These are phyloP conservation scores for Tetraneura akinire DNA, from an alignment of 1,140 invertebrate genomes.

Conservation along the genomic window DNA sequence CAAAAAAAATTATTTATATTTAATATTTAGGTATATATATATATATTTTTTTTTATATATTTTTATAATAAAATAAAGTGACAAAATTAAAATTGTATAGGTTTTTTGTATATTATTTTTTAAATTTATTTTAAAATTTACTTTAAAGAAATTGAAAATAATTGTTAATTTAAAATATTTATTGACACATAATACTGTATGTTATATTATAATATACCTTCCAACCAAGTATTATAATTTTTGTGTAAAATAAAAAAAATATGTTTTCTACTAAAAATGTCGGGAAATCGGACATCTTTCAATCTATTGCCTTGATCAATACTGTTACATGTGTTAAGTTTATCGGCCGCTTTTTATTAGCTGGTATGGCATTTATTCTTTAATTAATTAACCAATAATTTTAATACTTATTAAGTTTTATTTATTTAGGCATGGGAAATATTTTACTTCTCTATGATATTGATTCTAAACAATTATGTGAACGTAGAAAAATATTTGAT, in stretches of 20 bases:
- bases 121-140: too few species aligned
- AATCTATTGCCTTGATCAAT: conserved; percentile 12
- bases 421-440: conserved; percentile 40
- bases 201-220: too few species aligned
- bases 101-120: too few species aligned
- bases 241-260: not conserved
- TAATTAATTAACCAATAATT: not conserved
- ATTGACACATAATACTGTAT: too few species aligned
- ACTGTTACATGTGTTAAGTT: conserved; percentile 34
- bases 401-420: not conserved
- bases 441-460: conserved; percentile 35
- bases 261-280: conserved; percentile 27
- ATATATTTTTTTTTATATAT: too few species aligned
- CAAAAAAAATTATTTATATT: too few species aligned
- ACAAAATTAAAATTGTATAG: too few species aligned
- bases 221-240: too few species aligned
- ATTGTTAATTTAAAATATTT: too few species aligned
- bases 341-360: not conserved
- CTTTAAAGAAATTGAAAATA: too few species aligned
- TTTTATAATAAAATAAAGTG: too few species aligned
- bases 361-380: not conserved
- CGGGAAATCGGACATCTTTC: not conserved
- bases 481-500: conserved; percentile 39
- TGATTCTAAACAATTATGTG: not conserved
- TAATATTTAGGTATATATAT: too few species aligned